phyloP scores from a whole-genome alignment of 1,140 invertebrate species.

The Hylaeus anthracinus region DNA sequence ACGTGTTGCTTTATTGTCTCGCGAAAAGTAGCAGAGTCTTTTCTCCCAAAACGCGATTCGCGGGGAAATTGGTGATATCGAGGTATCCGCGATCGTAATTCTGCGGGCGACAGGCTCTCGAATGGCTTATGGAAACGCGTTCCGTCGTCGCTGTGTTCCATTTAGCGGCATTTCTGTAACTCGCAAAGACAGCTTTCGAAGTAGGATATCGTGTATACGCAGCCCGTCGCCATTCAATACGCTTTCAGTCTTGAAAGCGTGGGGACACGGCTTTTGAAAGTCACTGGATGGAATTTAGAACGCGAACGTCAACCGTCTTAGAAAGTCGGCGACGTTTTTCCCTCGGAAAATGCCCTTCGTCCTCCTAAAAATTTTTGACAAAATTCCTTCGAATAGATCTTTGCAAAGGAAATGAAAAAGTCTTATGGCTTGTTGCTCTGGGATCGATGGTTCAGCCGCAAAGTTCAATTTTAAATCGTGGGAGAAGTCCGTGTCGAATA shows the following conservation, averaged over 20 bases:
- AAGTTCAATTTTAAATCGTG: no score
- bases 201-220: neutral
- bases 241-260: conserved; percentile 2
- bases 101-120: neutral
- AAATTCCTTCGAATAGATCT: no score
- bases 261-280: neutral
- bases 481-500: no score
- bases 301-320: neutral
- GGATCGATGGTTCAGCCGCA: no score
- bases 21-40: neutral
- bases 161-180: neutral
- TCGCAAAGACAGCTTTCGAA: neutral
- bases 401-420: no score
- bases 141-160: neutral
- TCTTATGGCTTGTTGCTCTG: no score
- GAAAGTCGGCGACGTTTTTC: neutral
- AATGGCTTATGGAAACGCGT: conserved; percentile 1
- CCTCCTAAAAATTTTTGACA: no score
- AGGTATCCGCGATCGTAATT: neutral
- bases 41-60: neutral
- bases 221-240: neutral
- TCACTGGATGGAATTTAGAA: conserved; percentile 4
- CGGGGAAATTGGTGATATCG: neutral
- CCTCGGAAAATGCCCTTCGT: no score
- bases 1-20: no score